These are phyloP conservation scores for Lordiphosa fenestrarum DNA, from an alignment of 2,888 invertebrate genomes.

Conservation along the genomic window DNA sequence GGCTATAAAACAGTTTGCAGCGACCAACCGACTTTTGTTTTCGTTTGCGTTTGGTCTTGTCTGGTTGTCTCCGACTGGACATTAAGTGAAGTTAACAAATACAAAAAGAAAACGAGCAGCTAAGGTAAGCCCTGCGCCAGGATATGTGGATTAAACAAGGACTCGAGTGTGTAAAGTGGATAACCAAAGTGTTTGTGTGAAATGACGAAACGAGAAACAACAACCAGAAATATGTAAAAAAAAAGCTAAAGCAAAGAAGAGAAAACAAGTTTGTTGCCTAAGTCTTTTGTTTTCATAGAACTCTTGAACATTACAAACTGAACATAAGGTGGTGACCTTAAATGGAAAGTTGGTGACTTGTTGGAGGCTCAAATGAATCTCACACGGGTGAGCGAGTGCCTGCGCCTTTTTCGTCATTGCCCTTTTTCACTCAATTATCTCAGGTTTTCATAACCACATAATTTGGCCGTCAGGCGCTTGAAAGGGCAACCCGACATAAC, in stretches of 20 bases:
- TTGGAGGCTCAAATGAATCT: no score
- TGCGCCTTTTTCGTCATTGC: neutral
- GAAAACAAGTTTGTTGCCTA: constrained; percentile 43
- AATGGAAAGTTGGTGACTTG: neutral
- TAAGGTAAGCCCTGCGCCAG: constrained; percentile 51
- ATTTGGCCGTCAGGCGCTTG: constrained; percentile 27
- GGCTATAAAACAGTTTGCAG: constrained; percentile 83
- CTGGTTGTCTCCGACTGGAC: constrained; percentile 73
- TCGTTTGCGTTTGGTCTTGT: constrained; percentile 80
- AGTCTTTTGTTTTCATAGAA: constrained; percentile 48
- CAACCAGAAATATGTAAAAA: neutral
- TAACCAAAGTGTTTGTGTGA: constrained; percentile 10
- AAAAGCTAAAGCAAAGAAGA: constrained; percentile 3
- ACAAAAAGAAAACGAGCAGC: constrained; percentile 39
- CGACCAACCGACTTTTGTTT: constrained; percentile 80
- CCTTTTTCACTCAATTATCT: neutral
- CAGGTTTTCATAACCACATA: constrained; percentile 21
- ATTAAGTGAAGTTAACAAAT: constrained; percentile 43
- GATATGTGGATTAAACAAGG: constrained; percentile 24
- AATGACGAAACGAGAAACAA: constrained; percentile 12
- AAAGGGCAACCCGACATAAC: constrained; percentile 48
- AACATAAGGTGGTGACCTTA: neutral
- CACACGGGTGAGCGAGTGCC: no score
- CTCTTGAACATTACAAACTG: neutral
- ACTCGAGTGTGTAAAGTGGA: neutral